phyloP scores from a whole-genome alignment of 2,113 vertebrate genomes.

The Corvus hawaiiensis region DNA sequence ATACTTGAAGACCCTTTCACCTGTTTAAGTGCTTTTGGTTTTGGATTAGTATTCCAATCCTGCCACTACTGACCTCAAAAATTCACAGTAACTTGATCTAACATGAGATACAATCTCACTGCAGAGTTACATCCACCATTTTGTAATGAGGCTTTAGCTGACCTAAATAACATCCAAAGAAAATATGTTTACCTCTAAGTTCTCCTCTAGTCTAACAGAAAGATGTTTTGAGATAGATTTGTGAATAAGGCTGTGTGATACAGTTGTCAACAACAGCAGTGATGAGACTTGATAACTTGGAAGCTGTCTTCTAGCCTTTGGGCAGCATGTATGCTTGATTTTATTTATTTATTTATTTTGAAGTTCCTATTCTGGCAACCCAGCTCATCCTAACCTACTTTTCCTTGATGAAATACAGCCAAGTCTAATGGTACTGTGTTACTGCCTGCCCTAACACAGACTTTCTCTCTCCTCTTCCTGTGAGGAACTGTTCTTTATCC shows the following conservation, averaged over 20 bases:
- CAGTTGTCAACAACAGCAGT: background rate
- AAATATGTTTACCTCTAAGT: background rate
- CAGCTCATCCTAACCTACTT: background rate
- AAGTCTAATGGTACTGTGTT: background rate
- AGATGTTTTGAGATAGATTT: background rate
- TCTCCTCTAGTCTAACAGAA: background rate
- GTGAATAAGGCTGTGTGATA: background rate
- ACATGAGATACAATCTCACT: background rate
- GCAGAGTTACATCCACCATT: background rate
- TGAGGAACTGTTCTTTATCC: background rate
- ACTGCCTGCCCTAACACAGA: background rate
- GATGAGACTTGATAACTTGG: background rate
- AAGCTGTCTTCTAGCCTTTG: background rate
- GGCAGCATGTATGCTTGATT: background rate
- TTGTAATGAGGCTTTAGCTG: background rate
- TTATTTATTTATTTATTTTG: background rate
- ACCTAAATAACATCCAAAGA: background rate
- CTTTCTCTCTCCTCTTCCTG: background rate
- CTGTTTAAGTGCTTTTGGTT: background rate
- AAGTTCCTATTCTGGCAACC: background rate
- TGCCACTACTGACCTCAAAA: background rate
- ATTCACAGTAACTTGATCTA: background rate
- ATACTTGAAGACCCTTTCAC: background rate
- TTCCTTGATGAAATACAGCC: background rate
- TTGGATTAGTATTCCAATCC: background rate